These are phyloP conservation scores for Palythoa caribaeorum DNA, from an alignment of 92 coral and sea anemone species.

Conservation along the genomic window DNA sequence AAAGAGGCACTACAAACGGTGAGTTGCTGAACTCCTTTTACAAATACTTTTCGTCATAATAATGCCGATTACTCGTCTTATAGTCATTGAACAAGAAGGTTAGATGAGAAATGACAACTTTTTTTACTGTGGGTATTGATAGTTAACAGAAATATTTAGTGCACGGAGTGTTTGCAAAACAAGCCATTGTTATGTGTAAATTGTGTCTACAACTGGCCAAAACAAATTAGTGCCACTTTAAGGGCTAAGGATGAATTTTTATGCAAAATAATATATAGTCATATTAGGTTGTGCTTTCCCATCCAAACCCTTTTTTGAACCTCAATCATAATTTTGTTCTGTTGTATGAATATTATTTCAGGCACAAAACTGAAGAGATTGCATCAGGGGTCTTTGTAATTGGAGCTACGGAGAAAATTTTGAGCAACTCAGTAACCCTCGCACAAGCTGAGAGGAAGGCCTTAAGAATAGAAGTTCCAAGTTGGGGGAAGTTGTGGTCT, in stretches of 20 bases:
- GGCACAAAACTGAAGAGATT: conserved; percentile 58
- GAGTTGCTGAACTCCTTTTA: conserved; percentile 8
- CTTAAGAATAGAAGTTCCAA: conserved; percentile 49
- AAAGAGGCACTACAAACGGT: conserved; percentile 46
- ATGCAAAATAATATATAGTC: not conserved
- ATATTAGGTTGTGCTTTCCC: not conserved
- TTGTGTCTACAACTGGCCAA: conserved; percentile 29
- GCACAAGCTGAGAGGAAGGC: conserved; percentile 47
- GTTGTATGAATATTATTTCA: conserved; percentile 26
- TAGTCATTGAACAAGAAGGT: too few species aligned
- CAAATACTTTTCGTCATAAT: not conserved
- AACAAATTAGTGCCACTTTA: conserved; percentile 26
- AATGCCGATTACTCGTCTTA: too few species aligned
- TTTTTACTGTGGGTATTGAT: too few species aligned
- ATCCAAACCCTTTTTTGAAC: conserved; percentile 17
- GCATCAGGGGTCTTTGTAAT: conserved; percentile 49
- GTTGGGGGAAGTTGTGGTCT: conserved; percentile 60
- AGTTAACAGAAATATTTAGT: too few species aligned
- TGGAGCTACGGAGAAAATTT: conserved; percentile 42
- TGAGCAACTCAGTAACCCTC: conserved; percentile 31
- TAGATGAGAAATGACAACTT: too few species aligned
- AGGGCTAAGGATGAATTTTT: conserved; percentile 19
- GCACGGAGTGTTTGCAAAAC: too few species aligned
- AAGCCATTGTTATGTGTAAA: not conserved
- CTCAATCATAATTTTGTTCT: not conserved